phyloP scores from a whole-genome alignment of 2,113 vertebrate genomes.

The Microtus pennsylvanicus region DNA sequence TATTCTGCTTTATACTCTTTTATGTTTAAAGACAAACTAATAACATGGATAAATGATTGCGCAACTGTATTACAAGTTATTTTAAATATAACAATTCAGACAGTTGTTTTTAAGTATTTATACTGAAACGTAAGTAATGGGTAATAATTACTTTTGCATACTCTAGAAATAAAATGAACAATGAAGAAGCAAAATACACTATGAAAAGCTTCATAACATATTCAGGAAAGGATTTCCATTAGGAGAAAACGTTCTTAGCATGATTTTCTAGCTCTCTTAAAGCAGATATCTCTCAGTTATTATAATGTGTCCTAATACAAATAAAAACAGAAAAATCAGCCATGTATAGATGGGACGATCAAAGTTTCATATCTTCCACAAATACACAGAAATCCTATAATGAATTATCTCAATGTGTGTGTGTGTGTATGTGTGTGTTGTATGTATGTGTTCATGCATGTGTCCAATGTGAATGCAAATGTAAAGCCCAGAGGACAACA shows the following conservation, averaged over 20 bases:
- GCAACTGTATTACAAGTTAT: conserved; percentile 35
- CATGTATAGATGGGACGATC: background rate
- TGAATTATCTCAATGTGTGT: background rate
- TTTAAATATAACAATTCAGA: conserved; percentile 24
- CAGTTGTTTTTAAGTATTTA: conserved; percentile 22
- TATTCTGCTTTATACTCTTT: background rate
- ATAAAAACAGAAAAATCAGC: conserved; percentile 2
- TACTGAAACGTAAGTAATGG: conserved; percentile 28
- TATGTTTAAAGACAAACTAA: conserved; percentile 34
- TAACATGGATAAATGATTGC: background rate
- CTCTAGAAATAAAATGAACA: conserved; percentile 35
- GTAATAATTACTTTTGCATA: conserved; percentile 45
- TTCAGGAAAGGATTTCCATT: conserved; percentile 38
- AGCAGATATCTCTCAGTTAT: background rate
- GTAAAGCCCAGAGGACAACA: background rate
- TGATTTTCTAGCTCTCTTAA: conserved; percentile 52
- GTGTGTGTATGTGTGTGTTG: background rate
- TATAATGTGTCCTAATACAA: background rate
- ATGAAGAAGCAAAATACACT: background rate
- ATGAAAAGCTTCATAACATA: conserved; percentile 51
- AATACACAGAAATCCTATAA: background rate
- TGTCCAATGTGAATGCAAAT: background rate
- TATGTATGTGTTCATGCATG: too few species aligned
- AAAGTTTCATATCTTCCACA: background rate
- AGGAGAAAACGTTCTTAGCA: conserved; percentile 4